phyloP scores from a whole-genome alignment of 1,140 invertebrate genomes.

The Diabrotica undecimpunctata region DNA sequence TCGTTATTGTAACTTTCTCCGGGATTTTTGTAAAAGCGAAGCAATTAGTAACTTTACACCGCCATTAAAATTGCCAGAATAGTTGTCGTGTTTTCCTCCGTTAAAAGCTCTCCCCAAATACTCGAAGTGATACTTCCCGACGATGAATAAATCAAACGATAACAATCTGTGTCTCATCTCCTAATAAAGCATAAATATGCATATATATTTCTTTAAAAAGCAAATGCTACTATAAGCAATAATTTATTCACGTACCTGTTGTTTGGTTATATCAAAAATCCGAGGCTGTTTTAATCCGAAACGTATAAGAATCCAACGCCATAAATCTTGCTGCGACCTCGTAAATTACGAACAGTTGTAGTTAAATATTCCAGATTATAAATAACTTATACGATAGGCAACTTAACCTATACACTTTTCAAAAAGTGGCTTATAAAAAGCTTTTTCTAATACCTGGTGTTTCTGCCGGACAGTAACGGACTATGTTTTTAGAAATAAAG shows the following conservation, averaged over 20 bases:
- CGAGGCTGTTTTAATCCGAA: conserved; percentile 45
- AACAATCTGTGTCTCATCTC: conserved; percentile 35
- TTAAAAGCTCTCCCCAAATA: neutral
- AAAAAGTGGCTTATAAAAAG: conserved; percentile 38
- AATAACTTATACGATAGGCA: conserved; percentile 44
- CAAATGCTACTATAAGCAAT: conserved; percentile 38
- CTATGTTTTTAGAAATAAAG: neutral
- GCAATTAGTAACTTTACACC: neutral
- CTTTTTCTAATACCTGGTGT: conserved; percentile 44
- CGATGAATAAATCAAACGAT: conserved; percentile 33
- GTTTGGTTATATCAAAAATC: conserved; percentile 44
- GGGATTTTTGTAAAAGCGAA: neutral
- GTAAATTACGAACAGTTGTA: conserved; percentile 50
- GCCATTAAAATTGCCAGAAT: neutral
- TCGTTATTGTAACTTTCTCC: neutral
- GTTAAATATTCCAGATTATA: conserved; percentile 50
- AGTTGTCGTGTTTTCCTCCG: neutral
- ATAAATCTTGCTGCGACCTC: conserved; percentile 49
- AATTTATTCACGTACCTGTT: conserved; percentile 44
- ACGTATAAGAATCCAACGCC: conserved; percentile 45
- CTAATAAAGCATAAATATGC: conserved; percentile 41
- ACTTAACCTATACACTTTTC: conserved; percentile 18
- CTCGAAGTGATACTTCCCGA: conserved; percentile 2
- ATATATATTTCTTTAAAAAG: conserved; percentile 37
- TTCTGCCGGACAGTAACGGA: conserved; percentile 17